phyloP scores from a whole-genome alignment of 2,113 vertebrate species.

The Chloroceryle aenea region DNA sequence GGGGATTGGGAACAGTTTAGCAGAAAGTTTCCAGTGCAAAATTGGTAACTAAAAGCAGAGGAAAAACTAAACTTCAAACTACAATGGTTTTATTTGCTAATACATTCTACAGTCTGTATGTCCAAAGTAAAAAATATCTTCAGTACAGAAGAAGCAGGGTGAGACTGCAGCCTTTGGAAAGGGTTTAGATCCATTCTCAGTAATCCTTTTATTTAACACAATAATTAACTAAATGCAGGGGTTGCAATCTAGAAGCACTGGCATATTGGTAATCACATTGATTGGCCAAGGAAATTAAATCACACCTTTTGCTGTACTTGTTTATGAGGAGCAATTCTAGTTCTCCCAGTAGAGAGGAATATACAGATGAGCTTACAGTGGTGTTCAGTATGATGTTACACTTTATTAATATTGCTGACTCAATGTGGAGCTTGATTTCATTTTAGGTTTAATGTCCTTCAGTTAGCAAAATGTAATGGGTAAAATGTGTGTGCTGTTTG shows the following conservation, averaged over 20 bases:
- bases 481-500: not conserved
- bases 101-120: not conserved
- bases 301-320: not conserved
- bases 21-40: not conserved
- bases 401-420: not conserved
- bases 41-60: not conserved
- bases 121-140: not conserved
- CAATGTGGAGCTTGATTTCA: not conserved
- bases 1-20: not conserved
- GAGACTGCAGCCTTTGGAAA: not conserved
- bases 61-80: not conserved
- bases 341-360: not conserved
- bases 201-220: not conserved
- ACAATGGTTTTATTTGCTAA: not conserved
- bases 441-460: not conserved
- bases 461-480: not conserved
- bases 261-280: not conserved
- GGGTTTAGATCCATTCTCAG: not conserved
- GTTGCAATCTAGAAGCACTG: not conserved
- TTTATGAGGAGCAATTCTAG: not conserved
- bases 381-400: not conserved
- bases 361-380: not conserved
- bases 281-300: not conserved
- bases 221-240: not conserved
- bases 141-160: not conserved